Percentiles rank a stretch among this genome's conserved stretches.
Evolutionary conservation across 2,888 invertebrate genomes (phyloP).

Genomic region (Polydesmus complanatus): DNA sequence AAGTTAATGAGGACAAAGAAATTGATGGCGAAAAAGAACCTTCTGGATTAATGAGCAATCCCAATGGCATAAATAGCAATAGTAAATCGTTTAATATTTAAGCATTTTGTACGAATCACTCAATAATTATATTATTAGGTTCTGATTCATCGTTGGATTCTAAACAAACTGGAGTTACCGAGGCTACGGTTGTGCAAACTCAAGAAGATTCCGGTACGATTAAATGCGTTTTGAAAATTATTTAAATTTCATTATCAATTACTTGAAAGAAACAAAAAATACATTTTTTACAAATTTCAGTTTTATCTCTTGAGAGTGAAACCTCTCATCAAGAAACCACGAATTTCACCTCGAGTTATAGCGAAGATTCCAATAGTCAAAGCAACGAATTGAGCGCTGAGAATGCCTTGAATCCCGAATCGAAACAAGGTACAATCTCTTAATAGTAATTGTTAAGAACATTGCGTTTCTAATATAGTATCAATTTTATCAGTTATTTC

Average conservation of each 20-base stretch:
- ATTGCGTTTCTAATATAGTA: no score
- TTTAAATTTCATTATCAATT: not conserved
- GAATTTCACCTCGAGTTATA: constrained; percentile 71
- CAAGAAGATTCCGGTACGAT: constrained; percentile 74
- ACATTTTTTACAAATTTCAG: constrained; percentile 41
- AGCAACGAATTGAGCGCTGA: not conserved
- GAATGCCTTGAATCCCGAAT: no score
- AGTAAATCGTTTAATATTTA: not conserved
- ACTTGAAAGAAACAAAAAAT: not conserved
- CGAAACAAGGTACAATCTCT: no score
- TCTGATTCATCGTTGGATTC: constrained; percentile 3
- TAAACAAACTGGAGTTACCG: not conserved
- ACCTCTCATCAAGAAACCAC: constrained; percentile 70
- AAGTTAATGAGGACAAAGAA: not conserved
- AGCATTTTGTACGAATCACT: not conserved
- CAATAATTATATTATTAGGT: not conserved
- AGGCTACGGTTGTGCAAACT: constrained; percentile 12
- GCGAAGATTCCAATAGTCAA: constrained; percentile 62
- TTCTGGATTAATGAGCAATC: not conserved
- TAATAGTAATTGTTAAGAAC: no score
- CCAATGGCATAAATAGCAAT: not conserved
- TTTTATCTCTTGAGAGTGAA: constrained; percentile 80
- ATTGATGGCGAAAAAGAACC: not conserved
- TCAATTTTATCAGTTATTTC: not conserved
- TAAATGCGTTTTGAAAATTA: constrained; percentile 35